Evolutionary conservation across 2,888 invertebrate species (phyloP), one percentile per base, ranked within the genome.

Genomic region (Pachycephus smyrnensis): DNA sequence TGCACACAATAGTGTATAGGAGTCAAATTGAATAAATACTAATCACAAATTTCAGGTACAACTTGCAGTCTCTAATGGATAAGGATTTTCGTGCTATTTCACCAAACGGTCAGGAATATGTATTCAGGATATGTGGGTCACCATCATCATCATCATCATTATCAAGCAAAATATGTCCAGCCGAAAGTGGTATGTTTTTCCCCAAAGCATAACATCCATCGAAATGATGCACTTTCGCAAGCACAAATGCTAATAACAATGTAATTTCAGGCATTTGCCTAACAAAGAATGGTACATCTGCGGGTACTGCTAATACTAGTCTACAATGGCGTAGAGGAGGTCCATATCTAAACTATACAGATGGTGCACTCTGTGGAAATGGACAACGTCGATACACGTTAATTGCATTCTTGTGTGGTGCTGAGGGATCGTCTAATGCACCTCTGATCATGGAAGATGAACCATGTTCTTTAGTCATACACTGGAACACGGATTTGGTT

Each of bases 261-360:
- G 55, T 55, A 79, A 75, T 79, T 83, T 37, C 75, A 90, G 90
- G 90, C 75, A 81, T 85, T 76, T 91, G 90, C 55, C 82, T 82
- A 68, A 77, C 73, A 1, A 80, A 83, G 40, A 84, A 81, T 55
- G 76, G 75, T 40, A 82, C 77, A 68, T 88, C 89, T 12, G 84
- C 86, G 77, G 90, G 91, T 40, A 83, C 80, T 69, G 85, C 83
- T 31, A 90, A 90, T 75, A 75, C 86, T 31, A 85, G 88, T 75
- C 82, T 91, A 37, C 82, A 84, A 40, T 91, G 90, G 90, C 85
- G 85, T 73, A 83, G 85, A 76, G 86, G 84, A 75, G 89, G 90
- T 4, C 89, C 89, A 1, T 91, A 90, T 79, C 84, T 91, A 12
- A 90, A 90, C 85, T 91, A 91, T 68, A 90, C 90, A 1, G 80